Conservation (phyloP, 37 sponge, comb jelly and placozoan species). For the Spongilla lacustris region DNA sequence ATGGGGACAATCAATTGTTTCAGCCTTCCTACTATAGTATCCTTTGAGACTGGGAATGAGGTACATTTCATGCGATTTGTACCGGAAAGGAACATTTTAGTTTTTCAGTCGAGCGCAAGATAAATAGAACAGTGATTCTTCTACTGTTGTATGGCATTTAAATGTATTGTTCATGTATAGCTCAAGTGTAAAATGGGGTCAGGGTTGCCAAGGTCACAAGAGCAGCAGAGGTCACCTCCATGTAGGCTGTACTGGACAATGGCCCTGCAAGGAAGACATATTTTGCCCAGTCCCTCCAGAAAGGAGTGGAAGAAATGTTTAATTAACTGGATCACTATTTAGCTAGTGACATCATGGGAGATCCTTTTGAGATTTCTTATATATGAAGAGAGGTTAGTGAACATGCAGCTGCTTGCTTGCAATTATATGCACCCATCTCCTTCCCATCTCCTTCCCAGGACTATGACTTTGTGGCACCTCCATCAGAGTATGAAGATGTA, state of each 20-base stretch:
- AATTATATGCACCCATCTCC: not conserved
- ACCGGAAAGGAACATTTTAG: too few species aligned
- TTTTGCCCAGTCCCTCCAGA: constrained; percentile 29
- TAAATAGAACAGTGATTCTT: too few species aligned
- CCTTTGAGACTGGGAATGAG: too few species aligned
- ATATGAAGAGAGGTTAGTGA: constrained; percentile 44
- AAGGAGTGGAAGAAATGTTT: constrained; percentile 17
- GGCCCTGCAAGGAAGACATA: constrained; percentile 8
- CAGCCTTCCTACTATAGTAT: too few species aligned
- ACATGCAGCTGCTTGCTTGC: not conserved
- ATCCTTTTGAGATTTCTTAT: constrained; percentile 58
- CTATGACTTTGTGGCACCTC: constrained; percentile 55
- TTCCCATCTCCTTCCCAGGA: constrained; percentile 10
- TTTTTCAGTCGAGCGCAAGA: too few species aligned
- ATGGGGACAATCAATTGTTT: too few species aligned
- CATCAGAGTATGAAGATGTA: constrained; percentile 55
- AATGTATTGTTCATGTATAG: too few species aligned
- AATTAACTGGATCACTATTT: not conserved
- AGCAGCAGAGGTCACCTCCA: too few species aligned
- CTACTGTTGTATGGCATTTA: too few species aligned
- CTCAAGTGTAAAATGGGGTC: too few species aligned
- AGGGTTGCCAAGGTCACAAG: too few species aligned
- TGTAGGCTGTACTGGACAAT: not conserved
- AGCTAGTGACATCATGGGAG: constrained; percentile 60
- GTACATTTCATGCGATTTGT: too few species aligned